Conservation (phyloP, 2,797 vertebrate species). For the Leptatherina wallacei region DNA sequence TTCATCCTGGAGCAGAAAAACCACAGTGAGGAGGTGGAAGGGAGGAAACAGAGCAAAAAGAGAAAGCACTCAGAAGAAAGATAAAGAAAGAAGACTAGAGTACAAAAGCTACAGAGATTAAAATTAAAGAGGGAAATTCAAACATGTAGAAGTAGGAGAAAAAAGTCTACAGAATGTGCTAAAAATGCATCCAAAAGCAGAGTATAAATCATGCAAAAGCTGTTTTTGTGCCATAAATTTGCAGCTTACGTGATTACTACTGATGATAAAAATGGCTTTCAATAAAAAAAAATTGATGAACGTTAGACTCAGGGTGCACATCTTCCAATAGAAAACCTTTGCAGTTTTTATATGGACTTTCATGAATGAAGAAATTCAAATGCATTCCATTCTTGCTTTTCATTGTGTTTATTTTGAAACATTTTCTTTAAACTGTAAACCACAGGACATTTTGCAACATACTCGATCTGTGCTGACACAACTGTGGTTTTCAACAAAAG, state of each 20-base stretch:
- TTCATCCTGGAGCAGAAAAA: conserved; percentile 93
- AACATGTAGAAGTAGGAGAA: conserved; percentile 6
- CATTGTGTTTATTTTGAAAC: neutral
- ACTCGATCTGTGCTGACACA: conserved; percentile 3
- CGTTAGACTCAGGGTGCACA: neutral
- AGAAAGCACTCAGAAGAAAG: conserved; percentile 50
- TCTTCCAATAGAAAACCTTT: neutral
- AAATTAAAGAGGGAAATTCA: conserved; percentile 3
- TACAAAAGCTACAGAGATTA: neutral
- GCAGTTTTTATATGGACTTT: neutral
- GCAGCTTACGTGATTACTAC: neutral
- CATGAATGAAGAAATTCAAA: neutral
- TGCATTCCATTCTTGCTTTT: neutral
- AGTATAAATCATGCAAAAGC: conserved; percentile 13
- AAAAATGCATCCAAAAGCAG: neutral
- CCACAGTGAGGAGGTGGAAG: conserved; percentile 79
- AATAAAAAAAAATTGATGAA: neutral
- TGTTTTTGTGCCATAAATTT: neutral
- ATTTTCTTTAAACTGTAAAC: neutral
- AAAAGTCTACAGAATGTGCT: neutral
- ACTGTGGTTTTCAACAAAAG: conserved; percentile 22
- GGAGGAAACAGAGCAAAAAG: conserved; percentile 29
- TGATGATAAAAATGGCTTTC: neutral
- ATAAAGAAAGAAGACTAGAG: conserved; percentile 13
- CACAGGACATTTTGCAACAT: conserved; percentile 11